Percentiles rank a stretch among this genome's conserved stretches.
phyloP scores from a whole-genome alignment of 2,113 vertebrate species.

The Syngnathus typhle region DNA sequence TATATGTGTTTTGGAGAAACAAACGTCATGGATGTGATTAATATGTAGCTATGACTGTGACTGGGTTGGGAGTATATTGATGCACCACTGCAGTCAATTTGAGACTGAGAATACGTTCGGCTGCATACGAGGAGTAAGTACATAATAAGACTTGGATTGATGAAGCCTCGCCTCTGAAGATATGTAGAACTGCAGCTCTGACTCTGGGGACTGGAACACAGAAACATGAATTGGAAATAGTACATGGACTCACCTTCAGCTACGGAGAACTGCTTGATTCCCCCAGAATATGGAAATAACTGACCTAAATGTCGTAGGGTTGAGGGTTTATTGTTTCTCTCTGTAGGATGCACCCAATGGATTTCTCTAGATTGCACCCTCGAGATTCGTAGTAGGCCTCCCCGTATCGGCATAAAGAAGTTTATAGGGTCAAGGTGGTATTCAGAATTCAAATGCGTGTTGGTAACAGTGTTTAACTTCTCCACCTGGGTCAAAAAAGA shows the following conservation, averaged over 20 bases:
- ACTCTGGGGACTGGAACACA: neutral
- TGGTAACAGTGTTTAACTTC: neutral
- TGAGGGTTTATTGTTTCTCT: neutral
- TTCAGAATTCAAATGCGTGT: neutral
- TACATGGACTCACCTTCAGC: neutral
- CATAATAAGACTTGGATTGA: conserved; percentile 3
- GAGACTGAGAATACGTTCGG: neutral
- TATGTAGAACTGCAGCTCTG: neutral
- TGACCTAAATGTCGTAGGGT: neutral
- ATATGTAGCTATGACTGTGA: neutral
- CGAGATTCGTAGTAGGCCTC: neutral
- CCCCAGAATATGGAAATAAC: neutral
- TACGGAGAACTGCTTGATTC: neutral
- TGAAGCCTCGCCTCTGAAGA: neutral
- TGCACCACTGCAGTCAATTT: neutral
- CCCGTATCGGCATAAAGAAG: neutral
- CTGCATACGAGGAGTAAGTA: neutral
- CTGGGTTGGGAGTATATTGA: neutral
- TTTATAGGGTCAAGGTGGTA: neutral
- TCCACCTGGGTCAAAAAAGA: neutral
- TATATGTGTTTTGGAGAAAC: neutral
- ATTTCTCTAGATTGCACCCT: neutral
- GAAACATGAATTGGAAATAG: neutral
- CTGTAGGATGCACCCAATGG: neutral
- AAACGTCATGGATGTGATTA: neutral